Base-by-base conservation (phyloP, 2,888 invertebrate genomes). In the Hedychridium roseum region DNA sequence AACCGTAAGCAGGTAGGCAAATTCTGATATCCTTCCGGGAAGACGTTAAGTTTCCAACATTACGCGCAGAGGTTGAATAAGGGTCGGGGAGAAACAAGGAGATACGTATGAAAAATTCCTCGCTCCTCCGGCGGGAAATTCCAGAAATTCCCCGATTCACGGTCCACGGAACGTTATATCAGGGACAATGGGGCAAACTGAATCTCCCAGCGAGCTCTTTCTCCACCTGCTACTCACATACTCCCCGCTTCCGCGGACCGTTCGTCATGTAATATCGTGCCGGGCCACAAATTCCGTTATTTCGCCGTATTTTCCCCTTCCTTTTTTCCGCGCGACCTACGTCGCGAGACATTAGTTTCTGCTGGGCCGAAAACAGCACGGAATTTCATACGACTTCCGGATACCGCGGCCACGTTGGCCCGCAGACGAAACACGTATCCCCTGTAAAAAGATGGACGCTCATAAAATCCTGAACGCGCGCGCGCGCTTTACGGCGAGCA, bases 141-240 rank as follows among this genome's bases (percentile, higher is more conserved):
- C 28, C 31, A 12, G 43, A 50, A 32, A 50, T 46, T 36, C 49
- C 47, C 45, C 17, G 44, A 38, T 30, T 50, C 56, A 53, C 39
- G 21, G 34, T 48, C 48, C n/a, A 23, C 23, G 42, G 48, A 37
- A 35, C 37, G 47, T 45, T 43, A 48, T 44, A 40, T 50, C 45
- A 46, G 41, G 26, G 42, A 49, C 38, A 51, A 28, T 47, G 41
- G 46, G 51, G 31, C 48, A 50, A 56, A 53, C 61, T 45, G 42
- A 47, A 57, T 49, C 54, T 50, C 9, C 31, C 20, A 9, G 9
- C 42, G 50, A 54, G 57, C 43, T 51, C 34, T 44, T 38, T 49
- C 42, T 30, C 54, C 60, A 60, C 49, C 57, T 60, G 60, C 61
- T 57, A 56, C 60, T 54, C 54, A 37, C 44, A 26, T 34, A 39